phyloP scores from a whole-genome alignment of 2,797 vertebrate genomes.

The Lagocephalus sceleratus region DNA sequence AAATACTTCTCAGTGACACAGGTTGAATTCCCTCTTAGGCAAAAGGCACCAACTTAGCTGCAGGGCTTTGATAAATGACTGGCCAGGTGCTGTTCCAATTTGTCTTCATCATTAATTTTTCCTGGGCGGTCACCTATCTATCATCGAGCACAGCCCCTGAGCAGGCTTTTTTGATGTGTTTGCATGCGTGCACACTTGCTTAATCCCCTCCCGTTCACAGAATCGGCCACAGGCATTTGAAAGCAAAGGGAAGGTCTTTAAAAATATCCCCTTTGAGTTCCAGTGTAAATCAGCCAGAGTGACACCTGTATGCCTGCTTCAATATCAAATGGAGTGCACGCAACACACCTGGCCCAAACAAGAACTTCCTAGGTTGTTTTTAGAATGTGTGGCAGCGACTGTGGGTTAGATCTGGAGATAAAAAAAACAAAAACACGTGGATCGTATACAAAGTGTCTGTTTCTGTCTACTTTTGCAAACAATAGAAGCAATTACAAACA shows the following conservation, averaged over 20 bases:
- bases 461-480: too few species aligned
- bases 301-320: conserved; percentile 21
- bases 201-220: conserved; percentile 63
- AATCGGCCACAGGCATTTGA: conserved; percentile 55
- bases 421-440: too few species aligned
- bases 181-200: conserved; percentile 43
- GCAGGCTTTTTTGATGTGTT: conserved; percentile 66
- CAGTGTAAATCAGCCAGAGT: conserved; percentile 30
- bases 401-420: too few species aligned
- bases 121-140: conserved; percentile 78
- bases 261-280: conserved; percentile 17
- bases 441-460: too few species aligned
- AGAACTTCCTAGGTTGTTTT: too few species aligned
- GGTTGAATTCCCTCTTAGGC: conserved; percentile 71
- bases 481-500: too few species aligned
- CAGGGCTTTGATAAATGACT: conserved; percentile 83
- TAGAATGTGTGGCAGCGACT: too few species aligned
- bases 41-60: conserved; percentile 58
- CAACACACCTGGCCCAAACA: too few species aligned
- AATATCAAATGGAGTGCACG: too few species aligned
- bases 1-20: conserved; percentile 64
- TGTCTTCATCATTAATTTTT: conserved; percentile 90
- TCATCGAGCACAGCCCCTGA: conserved; percentile 67
- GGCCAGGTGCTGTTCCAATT: conserved; percentile 85
- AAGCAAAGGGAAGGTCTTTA: conserved; percentile 36